These are phyloP conservation scores for Rhodophaea formosa DNA, from an alignment of 2,888 invertebrate genomes.

Conservation along the genomic window DNA sequence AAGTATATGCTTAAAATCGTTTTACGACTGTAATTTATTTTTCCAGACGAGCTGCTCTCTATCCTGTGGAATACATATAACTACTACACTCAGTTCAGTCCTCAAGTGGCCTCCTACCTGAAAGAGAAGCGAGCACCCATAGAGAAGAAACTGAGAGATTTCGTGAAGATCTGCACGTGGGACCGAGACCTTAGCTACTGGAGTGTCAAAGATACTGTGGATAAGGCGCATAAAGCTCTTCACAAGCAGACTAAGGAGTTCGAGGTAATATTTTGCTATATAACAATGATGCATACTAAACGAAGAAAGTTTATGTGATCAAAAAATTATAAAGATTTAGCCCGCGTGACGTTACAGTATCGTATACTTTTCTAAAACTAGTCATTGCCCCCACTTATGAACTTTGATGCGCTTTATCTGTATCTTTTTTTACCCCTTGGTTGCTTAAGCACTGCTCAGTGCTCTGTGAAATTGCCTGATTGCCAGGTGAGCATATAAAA, in stretches of 20 bases:
- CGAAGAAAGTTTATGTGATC: no score
- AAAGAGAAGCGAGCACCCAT: constrained; percentile 88
- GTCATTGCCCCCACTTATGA: no score
- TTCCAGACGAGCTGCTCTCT: constrained; percentile 80
- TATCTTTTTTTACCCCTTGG: no score
- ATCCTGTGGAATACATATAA: constrained; percentile 90
- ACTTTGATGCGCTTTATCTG: no score
- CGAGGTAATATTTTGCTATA: constrained; percentile 72
- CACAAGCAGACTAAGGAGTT: constrained; percentile 94
- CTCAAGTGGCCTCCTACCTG: constrained; percentile 83
- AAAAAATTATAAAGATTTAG: no score
- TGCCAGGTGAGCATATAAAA: no score
- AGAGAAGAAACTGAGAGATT: constrained; percentile 95
- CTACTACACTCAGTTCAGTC: constrained; percentile 91
- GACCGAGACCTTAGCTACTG: constrained; percentile 96
- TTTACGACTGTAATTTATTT: constrained; percentile 23
- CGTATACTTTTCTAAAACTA: no score
- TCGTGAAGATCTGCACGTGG: constrained; percentile 97
- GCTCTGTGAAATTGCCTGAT: no score
- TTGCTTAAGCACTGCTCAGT: no score
- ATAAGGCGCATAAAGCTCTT: constrained; percentile 92
- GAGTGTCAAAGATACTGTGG: constrained; percentile 93
- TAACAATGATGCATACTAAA: no score
- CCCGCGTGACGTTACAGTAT: no score
- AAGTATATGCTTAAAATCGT: no score